Base-by-base conservation (phyloP, 1,140 invertebrate species). In the Leptopilina clavipes region DNA sequence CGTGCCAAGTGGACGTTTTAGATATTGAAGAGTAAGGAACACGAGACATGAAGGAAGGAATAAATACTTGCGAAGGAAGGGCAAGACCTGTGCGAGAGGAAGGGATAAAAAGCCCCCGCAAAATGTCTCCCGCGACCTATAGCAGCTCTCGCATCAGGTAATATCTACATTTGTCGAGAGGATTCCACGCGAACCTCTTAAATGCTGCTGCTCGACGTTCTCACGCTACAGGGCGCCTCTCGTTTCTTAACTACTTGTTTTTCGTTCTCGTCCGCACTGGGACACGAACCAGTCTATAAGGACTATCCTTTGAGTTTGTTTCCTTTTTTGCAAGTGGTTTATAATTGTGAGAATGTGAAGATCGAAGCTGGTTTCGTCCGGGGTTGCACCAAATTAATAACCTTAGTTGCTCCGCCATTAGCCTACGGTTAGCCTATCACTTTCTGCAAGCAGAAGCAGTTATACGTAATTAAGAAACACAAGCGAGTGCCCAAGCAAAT, bases 1-100 rank as follows among this genome's bases (percentile, higher is more conserved):
- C 78, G 78, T 80, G 75, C 78, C 75, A 72, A 73, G 71, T 75
- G 48, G 78, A 77, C 73, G 78, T 76, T 76, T 76, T 73, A 78
- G 71, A 11, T 44, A n/a, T 11, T 19, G 9, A 22, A 56, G 59
- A 12, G 54, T 52, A 79, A 54, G 71, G 59, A 65, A 75, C 75
- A 79, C 37, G 37, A 76, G 70, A 79, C 75, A 74, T 74, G 79
- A 79, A 79, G 75, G 71, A 73, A 76, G 76, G 73, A 77, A 19
- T 22, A 31, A 59, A 45, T 19, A 59, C 56, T 19, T 19, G n/a
- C n/a, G 17, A 54, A 54, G 52, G 18, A 18, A 18, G 52, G 52
- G 52, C 18, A 54, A 18, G 18, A 18, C 18, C n/a, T 19, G 7
- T 19, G 56, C 8, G n/a, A 19, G 18, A 18, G 10, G 52, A 65